These are phyloP conservation scores for Artibeus jamaicensis DNA, from an alignment of 2,797 vertebrate genomes.

Conservation along the genomic window DNA sequence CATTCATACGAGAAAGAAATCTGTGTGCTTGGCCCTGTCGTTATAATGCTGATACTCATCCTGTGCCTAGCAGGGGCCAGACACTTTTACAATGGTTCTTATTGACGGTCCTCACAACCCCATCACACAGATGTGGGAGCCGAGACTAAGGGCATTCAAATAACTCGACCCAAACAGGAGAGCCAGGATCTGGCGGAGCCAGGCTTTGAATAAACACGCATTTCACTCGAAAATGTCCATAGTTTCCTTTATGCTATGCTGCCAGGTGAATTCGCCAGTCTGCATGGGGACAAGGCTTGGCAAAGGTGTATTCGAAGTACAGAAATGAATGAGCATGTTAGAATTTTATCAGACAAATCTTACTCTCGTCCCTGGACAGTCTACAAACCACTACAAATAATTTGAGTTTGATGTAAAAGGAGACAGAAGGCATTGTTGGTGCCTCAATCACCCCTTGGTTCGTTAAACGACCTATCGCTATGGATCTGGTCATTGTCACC, in stretches of 20 bases:
- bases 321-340: constrained; percentile 48
- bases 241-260: not conserved
- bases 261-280: not conserved
- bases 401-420: constrained; percentile 42
- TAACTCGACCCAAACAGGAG: not conserved
- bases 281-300: not conserved
- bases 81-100: not conserved
- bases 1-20: not conserved
- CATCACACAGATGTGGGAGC: not conserved
- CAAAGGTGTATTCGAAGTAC: not conserved
- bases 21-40: not conserved
- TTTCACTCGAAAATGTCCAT: not conserved
- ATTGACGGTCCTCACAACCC: not conserved
- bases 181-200: not conserved
- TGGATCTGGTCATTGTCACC: not conserved
- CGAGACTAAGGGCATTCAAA: not conserved
- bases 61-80: not conserved
- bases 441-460: not conserved
- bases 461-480: not conserved
- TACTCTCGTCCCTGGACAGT: not conserved
- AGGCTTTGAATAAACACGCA: not conserved
- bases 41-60: not conserved
- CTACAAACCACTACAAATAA: constrained; percentile 28
- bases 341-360: constrained; percentile 2
- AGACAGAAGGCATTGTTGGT: not conserved